Evolutionary conservation across 2,113 vertebrate genomes (phyloP).

Genomic region (Laticauda colubrina): DNA sequence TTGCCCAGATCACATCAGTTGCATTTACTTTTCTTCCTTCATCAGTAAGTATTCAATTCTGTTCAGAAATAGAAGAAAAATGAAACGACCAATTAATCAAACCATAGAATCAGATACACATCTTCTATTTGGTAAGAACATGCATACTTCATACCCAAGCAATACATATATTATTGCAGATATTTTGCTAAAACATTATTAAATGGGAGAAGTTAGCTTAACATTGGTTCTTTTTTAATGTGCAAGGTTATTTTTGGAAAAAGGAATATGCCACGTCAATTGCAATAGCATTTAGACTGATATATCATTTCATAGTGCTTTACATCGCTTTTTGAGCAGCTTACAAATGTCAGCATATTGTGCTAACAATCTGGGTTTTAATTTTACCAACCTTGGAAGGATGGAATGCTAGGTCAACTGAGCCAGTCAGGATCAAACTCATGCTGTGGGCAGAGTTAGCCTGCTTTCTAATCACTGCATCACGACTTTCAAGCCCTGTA

Average conservation of each 20-base stretch:
- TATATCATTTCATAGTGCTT: neutral
- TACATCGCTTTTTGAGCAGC: neutral
- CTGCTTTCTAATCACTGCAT: neutral
- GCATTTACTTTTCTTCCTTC: neutral
- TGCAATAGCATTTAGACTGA: neutral
- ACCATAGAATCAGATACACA: constrained; percentile 17
- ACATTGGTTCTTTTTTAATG: neutral
- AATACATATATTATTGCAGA: neutral
- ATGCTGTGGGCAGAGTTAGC: neutral
- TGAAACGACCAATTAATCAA: constrained; percentile 18
- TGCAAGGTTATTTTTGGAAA: neutral
- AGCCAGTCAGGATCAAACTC: neutral
- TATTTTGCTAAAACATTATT: too few species aligned
- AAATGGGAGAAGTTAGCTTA: neutral
- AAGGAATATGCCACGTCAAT: neutral
- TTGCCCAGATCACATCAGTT: neutral
- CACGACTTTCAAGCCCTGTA: too few species aligned
- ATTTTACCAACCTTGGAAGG: neutral
- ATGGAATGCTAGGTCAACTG: neutral
- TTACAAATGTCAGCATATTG: neutral
- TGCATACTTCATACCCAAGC: neutral
- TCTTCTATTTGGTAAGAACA: neutral
- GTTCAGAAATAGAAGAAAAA: neutral
- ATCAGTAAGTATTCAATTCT: neutral
- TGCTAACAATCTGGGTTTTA: neutral